Conservation (phyloP, 2,113 vertebrate genomes). For the Lonchura striata region DNA sequence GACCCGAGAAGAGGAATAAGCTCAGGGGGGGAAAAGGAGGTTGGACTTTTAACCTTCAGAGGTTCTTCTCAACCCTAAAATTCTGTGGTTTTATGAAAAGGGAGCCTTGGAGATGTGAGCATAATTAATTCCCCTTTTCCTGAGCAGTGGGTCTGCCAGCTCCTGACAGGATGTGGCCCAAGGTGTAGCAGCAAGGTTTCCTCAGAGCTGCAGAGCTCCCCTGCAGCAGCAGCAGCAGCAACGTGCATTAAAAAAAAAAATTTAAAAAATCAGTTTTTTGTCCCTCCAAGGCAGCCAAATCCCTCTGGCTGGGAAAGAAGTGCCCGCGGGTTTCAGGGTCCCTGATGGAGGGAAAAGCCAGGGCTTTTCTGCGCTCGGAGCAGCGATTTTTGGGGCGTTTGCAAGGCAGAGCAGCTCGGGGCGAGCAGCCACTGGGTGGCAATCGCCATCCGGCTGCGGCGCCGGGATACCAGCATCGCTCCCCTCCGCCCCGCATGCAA, state of each 20-base stretch:
- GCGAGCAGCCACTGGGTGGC: constrained; percentile 12
- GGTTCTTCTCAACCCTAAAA: neutral
- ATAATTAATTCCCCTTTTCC: neutral
- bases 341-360: fast-evolving
- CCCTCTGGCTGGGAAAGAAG: fast-evolving
- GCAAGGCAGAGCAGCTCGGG: fast-evolving
- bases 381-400: fast-evolving
- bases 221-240: too few species aligned
- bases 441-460: neutral
- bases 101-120: fast-evolving
- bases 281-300: neutral
- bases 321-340: fast-evolving
- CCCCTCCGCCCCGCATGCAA: constrained; percentile 14
- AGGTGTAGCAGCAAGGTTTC: neutral
- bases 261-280: fast-evolving
- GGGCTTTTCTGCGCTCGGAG: fast-evolving
- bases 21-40: fast-evolving
- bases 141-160: neutral
- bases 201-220: neutral
- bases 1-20: neutral
- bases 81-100: neutral
- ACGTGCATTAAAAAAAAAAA: neutral
- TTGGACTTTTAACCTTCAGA: too few species aligned
- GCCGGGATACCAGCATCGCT: neutral
- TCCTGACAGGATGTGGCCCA: fast-evolving